Evolutionary conservation across 35 echinoderm and acorn worm species (phyloP), one percentile per base, ranked within the genome.

Genomic region (Heliocidaris tuberculata): DNA sequence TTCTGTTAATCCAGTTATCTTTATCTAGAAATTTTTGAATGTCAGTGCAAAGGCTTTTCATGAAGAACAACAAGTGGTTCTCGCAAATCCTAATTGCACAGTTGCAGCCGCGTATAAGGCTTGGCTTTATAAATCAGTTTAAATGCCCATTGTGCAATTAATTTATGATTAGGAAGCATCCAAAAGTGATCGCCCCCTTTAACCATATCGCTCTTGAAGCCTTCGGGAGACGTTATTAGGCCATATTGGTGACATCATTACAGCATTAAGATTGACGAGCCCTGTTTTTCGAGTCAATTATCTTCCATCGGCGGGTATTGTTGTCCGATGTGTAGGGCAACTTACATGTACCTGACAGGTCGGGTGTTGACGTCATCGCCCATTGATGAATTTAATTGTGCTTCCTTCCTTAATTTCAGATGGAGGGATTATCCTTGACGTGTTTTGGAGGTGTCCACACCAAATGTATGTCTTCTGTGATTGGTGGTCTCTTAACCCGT

Each of bases 331-430:
- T 42, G 35, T 42, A n/a, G 65, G 27, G 65, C 65, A 78, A 78
- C 65, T 7, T 78, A n/a, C 19, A 60, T 60, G 19, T 60, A 5
- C 59, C 59, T 19, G 19, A 2, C 2, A 2, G 59, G 12, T 60
- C 2, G 59, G 59, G 59, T 60, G 59, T 19, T 78, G 65, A 78
- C 65, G 65, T 78, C 65, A 78, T 78, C 2, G 27, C 21, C 65
- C 65, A 78, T 78, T 78, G 65, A 78, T 78, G 65, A 78, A 78
- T 78, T 78, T 78, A 78, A 78, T 78, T 78, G 65, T 27, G 65
- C 27, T 21, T 78, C 65, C 65, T 78, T 8, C 19, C 65, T 24
- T 78, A 78, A n/a, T 78, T 78, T 78, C 19, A 78, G 65, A 78
- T 78, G 65, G 65, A 78, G 21, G 27, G 19, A 56, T 56, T 9